Conservation (phyloP, 2,888 invertebrate species). For the Palloptera scutellata region DNA sequence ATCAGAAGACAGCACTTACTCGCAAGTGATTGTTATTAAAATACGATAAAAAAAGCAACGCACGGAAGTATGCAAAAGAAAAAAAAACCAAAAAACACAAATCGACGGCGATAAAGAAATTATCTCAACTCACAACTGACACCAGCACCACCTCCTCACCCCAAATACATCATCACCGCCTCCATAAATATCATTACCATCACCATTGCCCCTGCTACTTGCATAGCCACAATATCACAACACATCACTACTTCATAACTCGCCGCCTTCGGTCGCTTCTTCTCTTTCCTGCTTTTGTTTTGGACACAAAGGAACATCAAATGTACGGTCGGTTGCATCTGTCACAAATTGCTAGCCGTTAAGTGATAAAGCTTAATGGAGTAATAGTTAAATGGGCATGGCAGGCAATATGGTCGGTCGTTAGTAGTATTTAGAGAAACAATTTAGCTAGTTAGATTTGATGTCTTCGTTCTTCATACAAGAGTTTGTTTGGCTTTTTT, state of each 20-base stretch:
- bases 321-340: constrained; percentile 16
- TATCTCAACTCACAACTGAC: constrained; percentile 19
- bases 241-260: no score
- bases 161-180: background rate
- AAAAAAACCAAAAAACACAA: background rate
- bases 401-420: no score
- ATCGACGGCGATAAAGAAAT: constrained; percentile 26
- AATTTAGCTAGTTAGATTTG: no score
- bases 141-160: background rate
- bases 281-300: no score
- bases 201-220: no score
- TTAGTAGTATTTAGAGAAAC: no score
- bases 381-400: no score
- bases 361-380: no score
- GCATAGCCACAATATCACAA: no score
- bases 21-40: constrained; percentile 18
- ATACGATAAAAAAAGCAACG: constrained; percentile 17
- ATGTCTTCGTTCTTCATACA: background rate
- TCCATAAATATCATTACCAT: no score
- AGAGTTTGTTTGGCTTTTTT: constrained; percentile 3
- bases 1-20: background rate
- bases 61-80: constrained; percentile 18
- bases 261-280: no score
- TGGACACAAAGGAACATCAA: no score
- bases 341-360: constrained; percentile 24